Base-by-base conservation (phyloP, 1,140 invertebrate species). In the Euglossa dilemma region DNA sequence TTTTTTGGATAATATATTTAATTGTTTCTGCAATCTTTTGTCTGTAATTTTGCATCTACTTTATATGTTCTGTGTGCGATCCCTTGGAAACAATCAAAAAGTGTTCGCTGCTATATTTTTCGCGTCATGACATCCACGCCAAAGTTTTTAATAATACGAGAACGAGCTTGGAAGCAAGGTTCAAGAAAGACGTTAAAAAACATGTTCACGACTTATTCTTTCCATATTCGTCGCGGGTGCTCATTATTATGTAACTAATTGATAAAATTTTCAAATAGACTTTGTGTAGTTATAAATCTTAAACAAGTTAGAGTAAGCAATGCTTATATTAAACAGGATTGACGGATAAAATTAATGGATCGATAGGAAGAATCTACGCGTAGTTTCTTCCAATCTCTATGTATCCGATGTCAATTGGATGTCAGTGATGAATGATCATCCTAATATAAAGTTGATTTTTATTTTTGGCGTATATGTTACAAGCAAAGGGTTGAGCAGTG, bases 1-100 rank as follows among this genome's bases (percentile, higher is more conserved):
- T 83, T 23, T 83, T 83, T 83, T 74, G 45, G 54, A 85, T 85
- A 82, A 85, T 82, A 85, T 72, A 82, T 85, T 82, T 75, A 67
- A 82, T 76, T 57, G 67, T 82, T 72, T 85, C 73, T 82, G 59
- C 61, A 76, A 56, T 82, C 52, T 82, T 57, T 79, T 61, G 54
- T 83, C 50, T 83, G 52, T 71, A 79, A 79, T 79, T 83, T 59
- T 79, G 23, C 36, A 64, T 83, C 59, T 83, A 18, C 54, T 71
- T 63, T 23, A 76, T 8, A 5, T 54, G 18, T 78, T 61, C 43
- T 43, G 28, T 61, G 47, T 75, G 71, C 83, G 83, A 84, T 84
- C 70, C 78, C 61, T 81, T 81, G 83, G 78, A 81, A 47, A n/a
- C 45, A 81, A 75, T 66, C 52, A 20, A 73, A 18, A 72, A 70